Evolutionary conservation across 2,888 invertebrate species (phyloP), one percentile per base, ranked within the genome.

Genomic region (Tachystola acroxantha): DNA sequence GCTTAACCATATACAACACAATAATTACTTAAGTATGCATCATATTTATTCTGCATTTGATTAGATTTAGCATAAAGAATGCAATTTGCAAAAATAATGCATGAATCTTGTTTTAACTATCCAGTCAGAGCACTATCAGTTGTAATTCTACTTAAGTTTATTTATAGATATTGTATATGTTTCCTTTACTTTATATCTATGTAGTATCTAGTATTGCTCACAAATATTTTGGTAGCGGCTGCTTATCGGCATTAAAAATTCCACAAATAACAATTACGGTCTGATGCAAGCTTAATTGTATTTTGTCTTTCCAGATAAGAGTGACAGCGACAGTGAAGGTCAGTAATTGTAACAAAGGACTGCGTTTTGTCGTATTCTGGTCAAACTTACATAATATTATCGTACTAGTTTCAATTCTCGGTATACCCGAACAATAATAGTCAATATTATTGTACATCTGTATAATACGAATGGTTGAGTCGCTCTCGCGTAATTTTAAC

Each of bases 321-420:
- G 95, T 89, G 95, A 96, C 91, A 96, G 94, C 89, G 95, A 96
- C 89, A 96, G 95, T 87, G 95, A 96, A 89, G 95, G 95, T 88
- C 95, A 95, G 89, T 95, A 92, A 91, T 44, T 29, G 50, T 52
- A 58, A 53, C 42, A 49, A 53, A 57, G 67, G 64, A 71, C 71
- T 71, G 70, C 73, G 71, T 72, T 70, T 68, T 71, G 73, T 77
- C 77, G 71, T 76, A 84, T 86, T 86, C 86, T 86, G 86, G 86
- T 86, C 86, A 86, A 84, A 74, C 73, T 81, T 79, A 79, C 75
- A 71, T 84, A 78, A 80, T 82, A 76, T 58, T 57, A 53, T 65
- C 65, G 62, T 69, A 74, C 69, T 81, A 78, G 73, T 69, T 72
- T 70, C 66, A 72, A 69, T 67, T 70, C 65, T 78, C 71, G 75